Conservation (phyloP, 2,113 vertebrate genomes). For the Stigmatopora nigra region DNA sequence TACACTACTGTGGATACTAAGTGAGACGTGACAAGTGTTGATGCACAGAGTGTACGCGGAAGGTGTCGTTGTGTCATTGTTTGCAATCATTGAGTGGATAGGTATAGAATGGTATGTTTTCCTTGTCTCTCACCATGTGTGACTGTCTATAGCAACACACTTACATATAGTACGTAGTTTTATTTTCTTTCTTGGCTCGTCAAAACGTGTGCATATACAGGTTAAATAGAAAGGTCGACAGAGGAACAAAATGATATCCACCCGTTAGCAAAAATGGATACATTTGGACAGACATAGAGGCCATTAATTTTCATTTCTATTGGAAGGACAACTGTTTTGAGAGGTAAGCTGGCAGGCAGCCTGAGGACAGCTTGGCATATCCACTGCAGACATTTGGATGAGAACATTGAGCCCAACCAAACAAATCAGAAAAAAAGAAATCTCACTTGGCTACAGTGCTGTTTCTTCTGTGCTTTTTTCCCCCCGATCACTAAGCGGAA, state of each 20-base stretch:
- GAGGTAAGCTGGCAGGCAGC: conserved; percentile 58
- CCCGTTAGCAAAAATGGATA: conserved; percentile 49
- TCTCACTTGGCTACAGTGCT: conserved; percentile 23
- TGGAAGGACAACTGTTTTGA: conserved; percentile 52
- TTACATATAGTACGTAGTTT: conserved; percentile 25
- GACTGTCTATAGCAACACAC: neutral
- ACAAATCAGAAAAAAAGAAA: conserved; percentile 56
- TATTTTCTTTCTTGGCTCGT: conserved; percentile 26
- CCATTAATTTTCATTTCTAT: conserved; percentile 64
- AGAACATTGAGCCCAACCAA: conserved; percentile 44
- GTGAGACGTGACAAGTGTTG: too few relatives aligned
- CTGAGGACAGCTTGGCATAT: conserved; percentile 54
- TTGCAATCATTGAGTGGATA: too few relatives aligned
- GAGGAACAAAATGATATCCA: conserved; percentile 37
- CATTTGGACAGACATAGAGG: conserved; percentile 37
- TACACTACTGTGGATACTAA: too few relatives aligned
- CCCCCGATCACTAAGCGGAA: conserved; percentile 5
- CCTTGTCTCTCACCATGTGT: neutral
- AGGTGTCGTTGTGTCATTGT: too few relatives aligned
- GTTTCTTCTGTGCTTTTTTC: conserved; percentile 6
- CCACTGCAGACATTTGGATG: conserved; percentile 52
- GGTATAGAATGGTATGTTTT: too few relatives aligned
- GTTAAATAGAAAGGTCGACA: conserved; percentile 58
- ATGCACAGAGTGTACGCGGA: too few relatives aligned
- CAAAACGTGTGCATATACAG: conserved; percentile 14